Conservation (phyloP, 2,797 vertebrate genomes). For the Melanotaenia pygmaea region DNA sequence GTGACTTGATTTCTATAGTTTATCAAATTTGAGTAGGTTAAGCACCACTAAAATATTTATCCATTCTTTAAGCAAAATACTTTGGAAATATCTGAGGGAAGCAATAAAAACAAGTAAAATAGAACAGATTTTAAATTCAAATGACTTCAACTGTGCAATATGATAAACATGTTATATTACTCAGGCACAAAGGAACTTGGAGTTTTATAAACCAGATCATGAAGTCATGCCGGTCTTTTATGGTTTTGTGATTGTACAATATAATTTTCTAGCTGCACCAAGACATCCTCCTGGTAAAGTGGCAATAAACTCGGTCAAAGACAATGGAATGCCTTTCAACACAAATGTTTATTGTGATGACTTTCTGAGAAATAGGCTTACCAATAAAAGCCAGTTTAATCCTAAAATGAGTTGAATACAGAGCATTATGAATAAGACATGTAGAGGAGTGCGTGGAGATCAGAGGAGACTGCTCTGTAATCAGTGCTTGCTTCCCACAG, state of each 20-base stretch:
- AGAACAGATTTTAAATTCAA: not conserved
- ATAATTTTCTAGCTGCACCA: not conserved
- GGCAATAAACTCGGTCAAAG: not conserved
- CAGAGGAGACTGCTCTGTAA: slow-evolving; percentile 34
- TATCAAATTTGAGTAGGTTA: not conserved
- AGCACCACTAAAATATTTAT: not conserved
- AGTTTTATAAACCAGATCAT: not conserved
- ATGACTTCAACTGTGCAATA: not conserved
- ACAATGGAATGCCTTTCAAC: not conserved
- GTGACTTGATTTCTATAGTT: not conserved
- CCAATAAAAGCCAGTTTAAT: not conserved
- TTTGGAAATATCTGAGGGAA: not conserved
- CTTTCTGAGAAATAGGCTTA: not conserved
- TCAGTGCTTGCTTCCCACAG: slow-evolving; percentile 31
- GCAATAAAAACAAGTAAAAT: not conserved
- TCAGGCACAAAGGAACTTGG: not conserved
- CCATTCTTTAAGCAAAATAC: not conserved
- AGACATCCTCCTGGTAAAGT: not conserved
- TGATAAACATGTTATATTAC: not conserved
- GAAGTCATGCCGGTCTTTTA: not conserved
- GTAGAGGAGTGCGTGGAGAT: slow-evolving; percentile 31
- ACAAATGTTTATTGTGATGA: slow-evolving; percentile 3
- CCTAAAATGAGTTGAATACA: slow-evolving; percentile 15
- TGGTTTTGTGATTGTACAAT: not conserved
- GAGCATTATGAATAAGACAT: slow-evolving; percentile 29